Conservation (phyloP, 2,888 invertebrate genomes). For the Drosophila hawaiiensis region DNA sequence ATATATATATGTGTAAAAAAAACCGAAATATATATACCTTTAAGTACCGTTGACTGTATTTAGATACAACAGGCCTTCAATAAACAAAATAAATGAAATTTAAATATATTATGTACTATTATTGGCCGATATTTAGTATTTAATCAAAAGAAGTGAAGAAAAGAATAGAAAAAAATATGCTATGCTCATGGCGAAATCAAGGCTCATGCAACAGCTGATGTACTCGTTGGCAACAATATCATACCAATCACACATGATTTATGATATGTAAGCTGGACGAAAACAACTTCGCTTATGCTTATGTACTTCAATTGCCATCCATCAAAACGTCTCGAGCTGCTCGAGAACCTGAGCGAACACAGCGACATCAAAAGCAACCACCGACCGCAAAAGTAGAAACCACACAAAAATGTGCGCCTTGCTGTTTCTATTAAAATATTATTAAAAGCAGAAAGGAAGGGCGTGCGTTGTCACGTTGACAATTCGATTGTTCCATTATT, state of each 20-base stretch:
- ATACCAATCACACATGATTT: constrained; percentile 56
- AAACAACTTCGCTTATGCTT: constrained; percentile 52
- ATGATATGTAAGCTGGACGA: constrained; percentile 54
- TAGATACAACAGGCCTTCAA: not conserved
- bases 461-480: constrained; percentile 33
- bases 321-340: constrained; percentile 60
- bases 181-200: not conserved
- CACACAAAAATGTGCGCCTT: constrained; percentile 30
- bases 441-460: constrained; percentile 49
- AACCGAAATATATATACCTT: constrained; percentile 13
- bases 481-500: constrained; percentile 67
- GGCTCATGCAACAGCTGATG: not conserved
- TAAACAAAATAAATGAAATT: not conserved
- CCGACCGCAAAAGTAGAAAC: constrained; percentile 34
- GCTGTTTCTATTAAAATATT: constrained; percentile 70
- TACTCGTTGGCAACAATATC: constrained; percentile 7
- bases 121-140: not conserved
- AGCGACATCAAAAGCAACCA: constrained; percentile 58
- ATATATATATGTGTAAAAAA: too few relatives aligned
- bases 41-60: not conserved
- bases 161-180: too few relatives aligned
- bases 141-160: not conserved
- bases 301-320: constrained; percentile 43
- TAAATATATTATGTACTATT: not conserved
- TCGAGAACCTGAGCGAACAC: constrained; percentile 14